Percentiles rank a stretch among this genome's conserved stretches.
These are phyloP conservation scores for Pseudomyrmex sp. DNA, from an alignment of 1,140 invertebrate genomes.

Conservation along the genomic window DNA sequence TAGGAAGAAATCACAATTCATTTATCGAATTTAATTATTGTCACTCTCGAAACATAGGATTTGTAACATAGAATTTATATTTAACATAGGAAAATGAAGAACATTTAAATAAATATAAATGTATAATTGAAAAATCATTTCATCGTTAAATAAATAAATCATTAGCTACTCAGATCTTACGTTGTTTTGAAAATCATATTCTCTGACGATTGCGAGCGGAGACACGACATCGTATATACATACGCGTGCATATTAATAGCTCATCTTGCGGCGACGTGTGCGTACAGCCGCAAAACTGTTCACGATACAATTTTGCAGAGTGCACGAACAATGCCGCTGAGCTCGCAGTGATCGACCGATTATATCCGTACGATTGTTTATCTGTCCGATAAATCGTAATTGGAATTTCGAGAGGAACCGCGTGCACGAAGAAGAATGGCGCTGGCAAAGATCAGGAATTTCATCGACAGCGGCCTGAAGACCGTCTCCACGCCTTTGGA, in stretches of 20 bases:
- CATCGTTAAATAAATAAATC: no score
- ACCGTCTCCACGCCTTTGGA: conserved; percentile 80
- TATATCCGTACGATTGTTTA: conserved; percentile 48
- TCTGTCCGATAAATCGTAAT: conserved; percentile 50
- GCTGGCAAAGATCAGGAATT: conserved; percentile 81
- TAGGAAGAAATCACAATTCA: no score
- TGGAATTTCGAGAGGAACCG: neutral
- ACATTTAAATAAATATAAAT: no score
- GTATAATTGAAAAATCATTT: no score
- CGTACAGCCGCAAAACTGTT: neutral
- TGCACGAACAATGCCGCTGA: conserved; percentile 20
- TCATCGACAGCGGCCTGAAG: conserved; percentile 81
- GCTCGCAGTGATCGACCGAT: conserved; percentile 29
- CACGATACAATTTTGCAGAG: conserved; percentile 26
- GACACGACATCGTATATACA: neutral
- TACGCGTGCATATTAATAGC: conserved; percentile 46
- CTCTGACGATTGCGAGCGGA: neutral
- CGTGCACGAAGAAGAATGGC: conserved; percentile 75
- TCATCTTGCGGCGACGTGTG: conserved; percentile 2
- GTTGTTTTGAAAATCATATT: neutral
- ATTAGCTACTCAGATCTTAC: neutral
- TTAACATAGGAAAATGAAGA: neutral
- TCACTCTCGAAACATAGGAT: no score
- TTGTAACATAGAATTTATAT: no score
- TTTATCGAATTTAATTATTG: no score